Base-by-base conservation (phyloP, 1,140 invertebrate species). In the Ceratitis capitata region DNA sequence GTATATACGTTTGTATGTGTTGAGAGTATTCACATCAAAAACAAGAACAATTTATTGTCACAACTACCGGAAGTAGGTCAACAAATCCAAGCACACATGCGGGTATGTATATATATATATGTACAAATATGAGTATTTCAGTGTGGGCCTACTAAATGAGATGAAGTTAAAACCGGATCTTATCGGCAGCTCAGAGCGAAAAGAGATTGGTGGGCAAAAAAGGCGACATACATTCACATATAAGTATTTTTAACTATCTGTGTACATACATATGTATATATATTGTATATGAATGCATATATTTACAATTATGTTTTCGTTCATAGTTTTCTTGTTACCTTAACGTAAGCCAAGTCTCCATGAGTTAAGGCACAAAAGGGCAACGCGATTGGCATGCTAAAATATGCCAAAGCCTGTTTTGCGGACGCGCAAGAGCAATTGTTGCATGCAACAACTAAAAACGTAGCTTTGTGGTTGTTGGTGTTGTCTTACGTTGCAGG, bases 21-120 rank as follows among this genome's bases (percentile, higher is more conserved):
- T 19, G 49, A 53, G n/a, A 53, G 14, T 35, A 14, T 3, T 7
- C 32, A 49, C 47, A 35, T 12, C 23, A 83, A 83, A 35, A 83
- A 83, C 78, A 49, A 47, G n/a, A 83, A 53, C 35, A 78, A 45
- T 78, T 45, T 35, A 78, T 7, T 26, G 69, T n/a, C 12, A 56
- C 82, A 51, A 51, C 47, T 35, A 51, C 82, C 82, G 82, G 82
- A 83, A 83, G 82, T 83, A 83, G 82, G 82, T 83, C 82, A 83
- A 26, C 82, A 49, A 35, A n/a, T n/a, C n/a, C 32, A 42, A 19
- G n/a, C 69, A 23, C 35, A 78, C 56, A 61, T n/a, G 35, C 64
- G 35, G 58, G 29, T 35, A n/a, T 35, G n/a, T 14, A 74, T 14
- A 74, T 23, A 78, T 45, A 45, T 14, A 39, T n/a, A 10, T 19